Evolutionary conservation across 2,113 vertebrate species (phyloP).

Genomic region (Paraplagusia blochii): DNA sequence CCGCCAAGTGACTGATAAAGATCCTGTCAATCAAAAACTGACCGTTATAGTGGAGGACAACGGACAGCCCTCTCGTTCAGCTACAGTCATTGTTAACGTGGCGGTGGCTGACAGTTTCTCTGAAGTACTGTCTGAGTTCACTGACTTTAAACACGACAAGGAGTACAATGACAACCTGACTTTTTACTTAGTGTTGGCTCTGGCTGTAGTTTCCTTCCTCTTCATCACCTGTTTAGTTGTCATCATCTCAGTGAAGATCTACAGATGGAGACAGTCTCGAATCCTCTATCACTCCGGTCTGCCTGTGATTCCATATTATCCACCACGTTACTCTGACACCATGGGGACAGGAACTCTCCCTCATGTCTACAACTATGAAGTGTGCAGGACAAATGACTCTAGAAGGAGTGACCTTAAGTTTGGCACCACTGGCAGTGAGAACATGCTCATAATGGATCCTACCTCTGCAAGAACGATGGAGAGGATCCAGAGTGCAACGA

Average conservation of each 20-base stretch:
- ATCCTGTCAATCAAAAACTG: not conserved
- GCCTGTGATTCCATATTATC: not conserved
- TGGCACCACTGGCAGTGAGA: conserved; percentile 16
- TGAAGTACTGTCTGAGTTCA: not conserved
- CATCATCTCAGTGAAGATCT: not conserved
- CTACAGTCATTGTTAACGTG: not conserved
- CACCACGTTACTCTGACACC: not conserved
- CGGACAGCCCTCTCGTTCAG: not conserved
- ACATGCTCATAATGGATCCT: conserved; percentile 25
- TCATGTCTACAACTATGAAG: not conserved
- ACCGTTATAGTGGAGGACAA: not conserved
- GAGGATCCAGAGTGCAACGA: conserved; percentile 9
- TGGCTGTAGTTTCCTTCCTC: not conserved
- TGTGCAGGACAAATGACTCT: not conserved
- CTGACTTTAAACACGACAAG: not conserved
- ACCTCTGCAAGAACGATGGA: conserved; percentile 25
- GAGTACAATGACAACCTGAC: not conserved
- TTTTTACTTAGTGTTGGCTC: not conserved
- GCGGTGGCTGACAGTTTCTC: not conserved
- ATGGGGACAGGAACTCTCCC: not conserved
- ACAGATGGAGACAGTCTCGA: not conserved
- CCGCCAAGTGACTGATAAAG: not conserved
- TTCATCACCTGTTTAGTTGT: not conserved
- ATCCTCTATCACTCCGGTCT: not conserved
- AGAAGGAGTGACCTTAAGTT: not conserved